Evolutionary conservation across 2,797 vertebrate genomes (phyloP).

Genomic region (Myotis planiceps): DNA sequence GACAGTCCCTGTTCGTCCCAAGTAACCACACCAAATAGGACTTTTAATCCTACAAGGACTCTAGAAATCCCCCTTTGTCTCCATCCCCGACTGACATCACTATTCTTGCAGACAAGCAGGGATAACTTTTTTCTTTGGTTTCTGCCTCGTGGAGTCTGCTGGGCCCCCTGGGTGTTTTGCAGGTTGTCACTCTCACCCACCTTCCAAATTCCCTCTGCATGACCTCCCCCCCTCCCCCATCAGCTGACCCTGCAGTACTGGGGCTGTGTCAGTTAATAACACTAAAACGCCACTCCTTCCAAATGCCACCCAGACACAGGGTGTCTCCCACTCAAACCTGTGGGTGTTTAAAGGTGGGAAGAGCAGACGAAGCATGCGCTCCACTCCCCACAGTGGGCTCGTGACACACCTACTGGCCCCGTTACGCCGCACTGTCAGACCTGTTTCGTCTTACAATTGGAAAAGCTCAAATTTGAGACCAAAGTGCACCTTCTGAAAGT

Average conservation of each 20-base stretch:
- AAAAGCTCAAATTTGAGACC: background rate
- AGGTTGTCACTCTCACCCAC: background rate
- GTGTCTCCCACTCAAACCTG: background rate
- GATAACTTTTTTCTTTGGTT: background rate
- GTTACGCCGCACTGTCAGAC: background rate
- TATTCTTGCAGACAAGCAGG: background rate
- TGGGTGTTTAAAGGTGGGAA: background rate
- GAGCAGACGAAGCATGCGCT: accelerated
- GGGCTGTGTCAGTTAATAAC: background rate
- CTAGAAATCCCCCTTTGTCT: background rate
- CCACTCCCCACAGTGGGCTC: background rate
- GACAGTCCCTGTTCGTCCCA: background rate
- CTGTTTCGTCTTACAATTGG: background rate
- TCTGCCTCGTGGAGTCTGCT: background rate
- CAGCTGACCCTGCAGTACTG: background rate
- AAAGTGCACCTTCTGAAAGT: background rate
- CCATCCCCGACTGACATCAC: background rate
- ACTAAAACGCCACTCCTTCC: background rate
- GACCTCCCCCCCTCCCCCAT: background rate
- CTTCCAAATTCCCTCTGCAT: background rate
- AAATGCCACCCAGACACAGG: accelerated
- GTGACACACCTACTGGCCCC: background rate
- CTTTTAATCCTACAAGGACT: background rate
- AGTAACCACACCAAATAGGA: background rate
- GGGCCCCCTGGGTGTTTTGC: background rate